A percentile compares a stretch with the other conserved stretches of the same genome.
Conservation (phyloP, 2,113 vertebrate species). For the Phaethornis superciliosus region DNA sequence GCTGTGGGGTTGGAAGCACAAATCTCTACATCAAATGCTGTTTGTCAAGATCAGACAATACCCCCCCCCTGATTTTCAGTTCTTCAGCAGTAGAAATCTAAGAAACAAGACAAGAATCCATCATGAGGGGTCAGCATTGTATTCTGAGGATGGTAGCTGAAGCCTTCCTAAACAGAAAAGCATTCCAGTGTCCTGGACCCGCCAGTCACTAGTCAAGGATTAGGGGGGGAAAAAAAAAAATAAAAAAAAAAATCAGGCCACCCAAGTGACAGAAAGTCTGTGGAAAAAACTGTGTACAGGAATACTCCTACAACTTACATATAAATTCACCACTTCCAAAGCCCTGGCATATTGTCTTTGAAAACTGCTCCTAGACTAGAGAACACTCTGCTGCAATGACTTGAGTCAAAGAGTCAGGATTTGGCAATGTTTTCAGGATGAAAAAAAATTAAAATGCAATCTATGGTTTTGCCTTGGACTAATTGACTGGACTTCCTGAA, state of each 20-base stretch:
- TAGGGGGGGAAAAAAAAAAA: neutral
- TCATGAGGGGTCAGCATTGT: neutral
- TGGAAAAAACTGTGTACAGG: neutral
- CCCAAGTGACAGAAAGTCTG: neutral
- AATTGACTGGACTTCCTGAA: constrained; percentile 78
- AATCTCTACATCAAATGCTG: neutral
- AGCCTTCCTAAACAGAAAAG: neutral
- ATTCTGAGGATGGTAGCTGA: neutral
- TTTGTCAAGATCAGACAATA: neutral
- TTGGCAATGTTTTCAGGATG: constrained; percentile 43
- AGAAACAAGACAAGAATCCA: neutral
- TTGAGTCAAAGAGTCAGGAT: neutral
- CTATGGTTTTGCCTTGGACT: constrained; percentile 63
- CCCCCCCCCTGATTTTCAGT: neutral
- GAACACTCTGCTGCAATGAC: neutral
- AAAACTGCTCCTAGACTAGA: neutral
- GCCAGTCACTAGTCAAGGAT: neutral
- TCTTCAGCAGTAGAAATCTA: neutral
- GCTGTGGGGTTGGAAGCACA: neutral
- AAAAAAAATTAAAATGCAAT: constrained; percentile 51
- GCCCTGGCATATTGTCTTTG: neutral
- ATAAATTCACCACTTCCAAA: neutral
- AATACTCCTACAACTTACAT: neutral
- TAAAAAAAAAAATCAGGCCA: neutral
- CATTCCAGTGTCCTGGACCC: neutral